Evolutionary conservation across 2,113 vertebrate species (phyloP), one percentile per base, ranked within the genome.

Genomic region (Cygnus buccinator): DNA sequence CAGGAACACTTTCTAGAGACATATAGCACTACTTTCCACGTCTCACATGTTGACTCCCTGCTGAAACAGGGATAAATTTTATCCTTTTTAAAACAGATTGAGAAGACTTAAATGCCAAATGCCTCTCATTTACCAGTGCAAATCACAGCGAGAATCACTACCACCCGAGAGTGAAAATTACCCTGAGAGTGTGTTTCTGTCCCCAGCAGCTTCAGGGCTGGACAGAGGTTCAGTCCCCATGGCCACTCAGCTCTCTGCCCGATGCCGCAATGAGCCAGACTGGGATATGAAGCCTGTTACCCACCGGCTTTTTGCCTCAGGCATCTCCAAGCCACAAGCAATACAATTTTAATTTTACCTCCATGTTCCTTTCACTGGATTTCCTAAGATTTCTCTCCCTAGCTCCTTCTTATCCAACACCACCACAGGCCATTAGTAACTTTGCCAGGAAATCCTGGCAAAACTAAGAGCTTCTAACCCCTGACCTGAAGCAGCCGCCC

Each of bases 11-110:
- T 94, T 43, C 58, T 61, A 61, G 26, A 74, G 37, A 71, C 11
- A 41, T 2, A 20, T 0, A 23, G 35, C 4, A 1, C 1, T 21
- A 37, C 54, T 23, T 78, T 55, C n/a, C 31, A 17, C 13, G 44
- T 20, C 26, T 70, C 17, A 1, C 7, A 5, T 5, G 1, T 0
- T 29, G 55, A 25, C 50, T 63, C 13, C 31, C 48, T 59, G 33
- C 48, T 61, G 55, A 61, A 82, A 54, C 6, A 25, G 29, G 25
- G 41, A 76, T 22, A 20, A 58, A 23, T 35, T 26, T 65, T 31
- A 35, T 55, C 29, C 19, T 43, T 39, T 62, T 48, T 31, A 55
- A 58, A 62, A 85, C 31, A 44, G 11, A 8, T 2, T 31, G 35
- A 33, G 19, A 50, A 31, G 17, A 48, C 31, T 58, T 75, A 25